Percentiles rank a stretch among this genome's conserved stretches.
phyloP scores from a whole-genome alignment of 2,888 invertebrate genomes.

The Diaphora mendica region DNA sequence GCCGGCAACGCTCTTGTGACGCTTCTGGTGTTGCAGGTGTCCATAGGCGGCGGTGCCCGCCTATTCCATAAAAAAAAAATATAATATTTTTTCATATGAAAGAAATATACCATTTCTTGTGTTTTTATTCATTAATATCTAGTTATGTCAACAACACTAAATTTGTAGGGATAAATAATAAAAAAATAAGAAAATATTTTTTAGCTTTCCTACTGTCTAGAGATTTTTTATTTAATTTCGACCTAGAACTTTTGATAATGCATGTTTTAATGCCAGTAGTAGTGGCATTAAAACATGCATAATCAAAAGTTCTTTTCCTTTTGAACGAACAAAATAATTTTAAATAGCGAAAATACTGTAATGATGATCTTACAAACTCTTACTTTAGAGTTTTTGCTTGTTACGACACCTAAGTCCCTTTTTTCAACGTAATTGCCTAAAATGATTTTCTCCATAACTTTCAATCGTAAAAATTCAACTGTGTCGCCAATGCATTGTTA shows the following conservation, averaged over 20 bases:
- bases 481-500: constrained; percentile 17
- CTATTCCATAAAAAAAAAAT: no score
- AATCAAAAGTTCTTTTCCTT: no score
- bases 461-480: constrained; percentile 33
- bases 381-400: background rate
- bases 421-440: constrained; percentile 32
- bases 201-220: no score
- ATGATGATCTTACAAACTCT: background rate
- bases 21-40: no score
- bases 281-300: no score
- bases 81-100: no score
- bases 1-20: no score
- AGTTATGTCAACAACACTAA: background rate
- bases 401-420: background rate
- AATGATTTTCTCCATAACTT: constrained; percentile 41
- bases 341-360: background rate
- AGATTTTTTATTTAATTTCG: background rate
- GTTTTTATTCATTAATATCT: background rate
- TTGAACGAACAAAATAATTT: background rate
- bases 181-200: background rate
- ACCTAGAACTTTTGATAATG: background rate
- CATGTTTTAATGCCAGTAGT: no score
- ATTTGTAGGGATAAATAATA: background rate
- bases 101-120: background rate
- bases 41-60: no score